Base-by-base conservation (phyloP, 2,888 invertebrate species). In the Apodemia zela region DNA sequence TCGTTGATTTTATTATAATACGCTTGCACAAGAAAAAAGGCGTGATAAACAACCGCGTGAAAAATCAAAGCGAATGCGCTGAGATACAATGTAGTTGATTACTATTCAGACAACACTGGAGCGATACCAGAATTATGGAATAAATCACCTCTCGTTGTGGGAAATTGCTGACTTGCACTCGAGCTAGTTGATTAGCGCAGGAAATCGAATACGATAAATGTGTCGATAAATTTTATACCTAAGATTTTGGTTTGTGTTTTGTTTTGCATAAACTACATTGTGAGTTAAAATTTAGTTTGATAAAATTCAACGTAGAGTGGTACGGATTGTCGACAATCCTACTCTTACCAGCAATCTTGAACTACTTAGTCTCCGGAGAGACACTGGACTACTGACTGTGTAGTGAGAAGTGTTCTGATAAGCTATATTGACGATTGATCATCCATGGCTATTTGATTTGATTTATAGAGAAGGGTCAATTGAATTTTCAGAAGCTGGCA, bases 81-180 rank as follows among this genome's bases (percentile, higher is more conserved):
- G 29, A 15, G 47, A 35, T 49, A 59, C 63, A 63, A 59, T 63
- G 63, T 47, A 59, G 47, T 18, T 47, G 59, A 62, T 62, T 59
- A 63, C 42, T 57, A 25, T 54, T 49, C 58, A 47, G 57, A 49
- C 29, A 59, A 68, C 69, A 72, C 71, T 74, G 77, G 73, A 72
- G 74, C 71, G 75, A 75, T 73, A 72, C 75, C 72, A 71, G 73
- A 76, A 75, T 79, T 79, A 77, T 74, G 80, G 81, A 78, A 84
- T 84, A 84, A 84, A 84, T 85, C 82, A 84, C 81, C 74, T 75
- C 77, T 81, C 80, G 80, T 77, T 77, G 73, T 73, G 77, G 78
- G 79, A 80, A 82, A 85, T 82, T 82, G 84, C 84, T 80, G 85
- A 84, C 77, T 82, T 77, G 78, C 76, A 74, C 77, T 74, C 72